phyloP scores from a whole-genome alignment of 2,888 invertebrate genomes.

The Allacma fusca region DNA sequence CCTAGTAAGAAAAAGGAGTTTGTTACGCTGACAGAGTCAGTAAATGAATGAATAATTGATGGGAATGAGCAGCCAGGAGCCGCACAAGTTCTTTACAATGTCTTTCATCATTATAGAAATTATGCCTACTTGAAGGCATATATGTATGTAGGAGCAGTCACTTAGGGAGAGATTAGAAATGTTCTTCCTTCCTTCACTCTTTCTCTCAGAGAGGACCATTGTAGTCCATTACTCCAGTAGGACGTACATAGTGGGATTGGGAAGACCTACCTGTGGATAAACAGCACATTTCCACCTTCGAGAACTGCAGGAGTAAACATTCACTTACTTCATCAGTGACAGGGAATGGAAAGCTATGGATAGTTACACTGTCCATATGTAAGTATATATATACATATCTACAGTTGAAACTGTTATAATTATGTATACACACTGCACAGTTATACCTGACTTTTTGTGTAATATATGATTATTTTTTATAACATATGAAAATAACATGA shows the following conservation, averaged over 20 bases:
- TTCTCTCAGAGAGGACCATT: not conserved
- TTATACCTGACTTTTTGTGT: no score
- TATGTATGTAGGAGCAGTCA: no score
- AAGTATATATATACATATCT: no score
- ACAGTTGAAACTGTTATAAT: no score
- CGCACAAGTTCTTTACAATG: slow-evolving; percentile 33
- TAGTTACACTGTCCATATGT: no score
- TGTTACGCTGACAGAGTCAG: slow-evolving; percentile 22
- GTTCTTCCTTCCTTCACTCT: not conserved
- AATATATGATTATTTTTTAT: no score
- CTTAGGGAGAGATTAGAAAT: not conserved
- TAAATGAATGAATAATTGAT: slow-evolving; percentile 38
- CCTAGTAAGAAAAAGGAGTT: not conserved
- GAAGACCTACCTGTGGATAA: slow-evolving; percentile 7
- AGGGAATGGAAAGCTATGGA: not conserved
- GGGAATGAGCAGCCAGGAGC: slow-evolving; percentile 34
- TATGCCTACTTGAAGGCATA: not conserved
- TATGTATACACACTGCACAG: no score
- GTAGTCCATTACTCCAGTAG: not conserved
- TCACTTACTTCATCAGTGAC: not conserved
- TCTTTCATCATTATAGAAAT: slow-evolving; percentile 10
- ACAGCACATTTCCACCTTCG: not conserved
- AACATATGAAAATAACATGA: not conserved
- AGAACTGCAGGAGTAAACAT: slow-evolving; percentile 8
- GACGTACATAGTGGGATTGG: not conserved